Evolutionary conservation across 2,888 invertebrate species (phyloP).

Genomic region (Bellardia pandia): DNA sequence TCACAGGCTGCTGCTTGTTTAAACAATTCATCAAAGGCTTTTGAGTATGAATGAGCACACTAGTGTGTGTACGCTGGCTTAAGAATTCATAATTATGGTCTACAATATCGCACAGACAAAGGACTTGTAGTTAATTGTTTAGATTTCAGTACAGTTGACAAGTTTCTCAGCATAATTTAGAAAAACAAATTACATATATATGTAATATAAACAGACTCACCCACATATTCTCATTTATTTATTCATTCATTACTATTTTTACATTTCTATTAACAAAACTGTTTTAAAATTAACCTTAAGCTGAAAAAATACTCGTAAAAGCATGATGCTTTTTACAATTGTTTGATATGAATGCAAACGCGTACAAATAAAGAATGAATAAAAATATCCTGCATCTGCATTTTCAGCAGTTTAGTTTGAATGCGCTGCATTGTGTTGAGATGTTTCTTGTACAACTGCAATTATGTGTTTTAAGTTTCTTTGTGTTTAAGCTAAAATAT

Average conservation of each 20-base stretch:
- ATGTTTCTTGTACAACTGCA: conserved; percentile 39
- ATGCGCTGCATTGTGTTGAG: conserved; percentile 22
- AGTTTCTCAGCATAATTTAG: conserved; percentile 23
- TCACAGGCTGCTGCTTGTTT: neutral
- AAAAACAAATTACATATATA: conserved; percentile 25
- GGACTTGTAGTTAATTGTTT: conserved; percentile 35
- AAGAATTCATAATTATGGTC: conserved; percentile 27
- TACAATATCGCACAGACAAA: conserved; percentile 27
- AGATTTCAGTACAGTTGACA: conserved; percentile 39
- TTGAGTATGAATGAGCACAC: neutral
- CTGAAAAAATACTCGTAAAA: conserved; percentile 12
- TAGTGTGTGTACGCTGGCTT: neutral
- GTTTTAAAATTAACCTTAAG: conserved; percentile 50
- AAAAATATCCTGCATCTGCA: conserved; percentile 38
- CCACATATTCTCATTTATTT: conserved; percentile 11
- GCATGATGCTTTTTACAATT: conserved; percentile 6
- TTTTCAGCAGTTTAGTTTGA: conserved; percentile 27
- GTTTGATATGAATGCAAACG: neutral
- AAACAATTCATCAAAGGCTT: conserved; percentile 19
- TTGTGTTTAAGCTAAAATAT: conserved; percentile 54
- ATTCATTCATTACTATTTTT: conserved; percentile 16
- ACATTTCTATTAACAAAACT: conserved; percentile 21
- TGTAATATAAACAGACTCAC: neutral
- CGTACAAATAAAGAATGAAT: neutral
- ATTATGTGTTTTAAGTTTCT: conserved; percentile 44